Evolutionary conservation across 2,888 invertebrate genomes (phyloP), one percentile per base, ranked within the genome.

Genomic region (Villa cingulata): DNA sequence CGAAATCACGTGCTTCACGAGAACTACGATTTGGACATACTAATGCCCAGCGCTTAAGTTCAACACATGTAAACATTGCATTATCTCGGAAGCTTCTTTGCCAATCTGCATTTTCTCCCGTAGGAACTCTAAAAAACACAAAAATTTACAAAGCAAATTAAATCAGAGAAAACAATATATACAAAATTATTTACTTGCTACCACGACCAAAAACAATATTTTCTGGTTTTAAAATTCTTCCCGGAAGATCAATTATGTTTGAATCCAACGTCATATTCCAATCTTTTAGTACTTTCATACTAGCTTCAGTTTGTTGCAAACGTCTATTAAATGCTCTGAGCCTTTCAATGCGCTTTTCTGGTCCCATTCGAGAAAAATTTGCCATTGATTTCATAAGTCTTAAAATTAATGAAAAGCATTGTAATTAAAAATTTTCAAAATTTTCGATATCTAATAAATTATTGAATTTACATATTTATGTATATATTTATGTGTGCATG

Each of bases 291-390:
- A 87, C 85, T 57, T 76, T 56, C 6, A 72, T 57, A 15, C 74
- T 74, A 1, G 71, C 72, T 0, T 66, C 66, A 0, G 75, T 76
- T 7, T 63, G 61, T 0, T 71, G 71, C 15, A 88, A 63, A 0
- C 83, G 72, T 1, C 66, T 60, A 56, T 84, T 83, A 60, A 92
- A 91, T 0, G 62, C 61, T 2, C 75, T 61, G 16, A 94, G 65
- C 51, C 81, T 82, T 4, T 75, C 65, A 2, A 86, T 80, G 3
- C 90, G 72, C 3, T 67, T 63, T n/a, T 70, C 70, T 0, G 94
- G 90, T 12, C 75, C 77, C n/a, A 92, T 76, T 37, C 89, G 77
- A 0, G 92, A 91, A 59, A 86, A 77, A 0, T 72, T 70, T 0
- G 80, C 80, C 53, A 95, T 70, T 0, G 82, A 78, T 41, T 73